Base-by-base conservation (phyloP, 2,113 vertebrate species). In the Pomatorhinus ruficollis region DNA sequence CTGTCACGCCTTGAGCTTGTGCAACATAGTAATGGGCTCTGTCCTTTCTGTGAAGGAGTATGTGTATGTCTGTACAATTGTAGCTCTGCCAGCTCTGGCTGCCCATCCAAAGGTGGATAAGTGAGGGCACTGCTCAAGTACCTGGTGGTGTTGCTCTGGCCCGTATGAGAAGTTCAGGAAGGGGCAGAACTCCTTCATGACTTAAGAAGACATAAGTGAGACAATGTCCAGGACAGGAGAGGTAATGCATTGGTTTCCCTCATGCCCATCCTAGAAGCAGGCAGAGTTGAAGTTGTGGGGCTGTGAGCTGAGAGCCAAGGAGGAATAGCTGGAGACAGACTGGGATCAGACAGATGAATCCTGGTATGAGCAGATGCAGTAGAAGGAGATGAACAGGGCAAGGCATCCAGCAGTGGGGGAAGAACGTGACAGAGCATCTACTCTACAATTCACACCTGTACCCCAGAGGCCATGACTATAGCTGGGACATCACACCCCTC, bases 351-450 rank as follows among this genome's bases (percentile, higher is more conserved):
- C 11, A 49, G 22, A 97, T 63, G 11, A 96, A 40, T 98, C 99
- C 79, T 94, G 95, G 78, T 98, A 97, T 31, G 98, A 98, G 60
- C 97, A 99, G 77, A 97, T 97, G 50, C 76, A 98, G 63, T 98
- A 99, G 77, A 95, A 92, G 92, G 5, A 91, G 92, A 5, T 90
- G 97, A 0, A 97, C 96, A 4, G 57, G 98, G 75, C 96, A 70
- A 70, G 33, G 82, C 10, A 88, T 98, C 23, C 97, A 94, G 83
- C 98, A 98, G n/a, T 94, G 80, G 2, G 93, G 97, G 0, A 97
- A 98, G 66, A 98, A 99, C 92, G 97, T 98, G 95, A 98, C 1
- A 1, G 13, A n/a, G n/a, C 3, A 7, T 17, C 11, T 17, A 17
- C 2, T 1, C 65, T 45, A 59, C 17, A 7, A 1, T 61, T 35